phyloP scores from a whole-genome alignment of 2,113 vertebrate species.

The Sus scrofa region T2T-Sscrofa CM000823.6:59261501-59262000 shows the following conservation, averaged over 20 bases:
- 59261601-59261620: slow-evolving; percentile 24
- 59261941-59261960: neutral
- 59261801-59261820: slow-evolving; percentile 36
- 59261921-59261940: neutral
- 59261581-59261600: neutral
- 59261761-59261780: slow-evolving; percentile 36
- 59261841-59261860: slow-evolving; percentile 53
- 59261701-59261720: slow-evolving; percentile 14
- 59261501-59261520: neutral
- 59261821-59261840: slow-evolving; percentile 63
- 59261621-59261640: slow-evolving; percentile 36
- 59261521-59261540: neutral
- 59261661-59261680: neutral
- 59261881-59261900: slow-evolving; percentile 51
- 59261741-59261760: neutral
- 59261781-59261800: too few species aligned
- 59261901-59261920: slow-evolving; percentile 53
- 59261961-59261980: slow-evolving; percentile 37
- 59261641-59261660: slow-evolving; percentile 3
- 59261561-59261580: neutral
- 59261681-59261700: neutral
- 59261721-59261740: slow-evolving; percentile 63
- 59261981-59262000: neutral
- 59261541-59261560: neutral
- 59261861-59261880: neutral